These are phyloP conservation scores for Pyrgilauda ruficollis DNA, from an alignment of 2,113 vertebrate species.

Conservation along the genomic window DNA sequence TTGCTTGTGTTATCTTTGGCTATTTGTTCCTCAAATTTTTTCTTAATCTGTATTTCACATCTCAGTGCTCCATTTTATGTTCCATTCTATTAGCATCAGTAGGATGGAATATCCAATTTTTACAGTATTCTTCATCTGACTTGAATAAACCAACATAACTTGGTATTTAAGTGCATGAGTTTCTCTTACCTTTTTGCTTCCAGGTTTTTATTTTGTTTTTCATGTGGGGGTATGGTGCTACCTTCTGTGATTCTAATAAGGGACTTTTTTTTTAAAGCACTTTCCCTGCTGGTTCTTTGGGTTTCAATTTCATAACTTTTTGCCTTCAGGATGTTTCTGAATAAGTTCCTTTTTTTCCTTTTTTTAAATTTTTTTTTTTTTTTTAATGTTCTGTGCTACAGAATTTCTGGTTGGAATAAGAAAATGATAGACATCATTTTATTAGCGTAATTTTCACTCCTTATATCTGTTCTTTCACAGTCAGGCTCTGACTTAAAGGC, in stretches of 20 bases:
- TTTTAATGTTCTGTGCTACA: not conserved
- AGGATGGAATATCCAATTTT: constrained; percentile 39
- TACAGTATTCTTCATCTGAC: constrained; percentile 41
- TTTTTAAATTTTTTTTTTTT: not conserved
- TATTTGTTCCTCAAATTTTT: constrained; percentile 55
- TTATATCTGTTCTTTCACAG: not conserved
- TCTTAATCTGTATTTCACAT: constrained; percentile 53
- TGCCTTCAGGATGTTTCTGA: constrained; percentile 15
- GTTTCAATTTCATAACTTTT: constrained; percentile 59
- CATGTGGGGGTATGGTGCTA: constrained; percentile 1
- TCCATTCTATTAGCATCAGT: constrained; percentile 54
- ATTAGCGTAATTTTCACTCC: not conserved
- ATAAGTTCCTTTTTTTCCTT: not conserved
- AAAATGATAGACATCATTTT: not conserved
- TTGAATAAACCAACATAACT: constrained; percentile 31
- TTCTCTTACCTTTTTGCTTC: constrained; percentile 50
- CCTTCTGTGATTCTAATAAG: constrained; percentile 63
- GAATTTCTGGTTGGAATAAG: constrained; percentile 1
- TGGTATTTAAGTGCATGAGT: not conserved
- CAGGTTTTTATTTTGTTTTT: constrained; percentile 60
- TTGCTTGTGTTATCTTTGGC: constrained; percentile 51
- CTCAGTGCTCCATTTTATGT: constrained; percentile 47
- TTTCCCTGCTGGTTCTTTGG: constrained; percentile 47
- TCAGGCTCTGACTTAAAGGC: not conserved
- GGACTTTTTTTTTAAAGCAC: constrained; percentile 21